Base-by-base conservation (phyloP, 1,140 invertebrate genomes). In the Ridgeia piscesae region DNA sequence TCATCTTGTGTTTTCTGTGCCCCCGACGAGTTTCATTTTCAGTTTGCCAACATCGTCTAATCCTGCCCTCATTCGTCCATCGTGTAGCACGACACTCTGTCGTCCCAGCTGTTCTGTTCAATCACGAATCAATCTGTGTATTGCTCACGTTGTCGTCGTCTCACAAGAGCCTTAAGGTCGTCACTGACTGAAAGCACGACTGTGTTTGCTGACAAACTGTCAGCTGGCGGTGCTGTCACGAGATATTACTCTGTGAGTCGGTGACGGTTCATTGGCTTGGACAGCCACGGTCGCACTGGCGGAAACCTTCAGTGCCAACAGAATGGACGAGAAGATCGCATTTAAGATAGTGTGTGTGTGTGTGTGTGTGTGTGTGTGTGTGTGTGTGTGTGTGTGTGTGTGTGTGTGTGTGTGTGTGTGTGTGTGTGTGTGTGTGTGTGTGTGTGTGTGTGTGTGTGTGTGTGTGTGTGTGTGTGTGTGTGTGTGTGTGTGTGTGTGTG, bases 301-400 rank as follows among this genome's bases (percentile, higher is more conserved):
- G 58, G 11, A 9, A 77, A 77, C 17, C 11, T 21, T 2, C 58
- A 31, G 11, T 77, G 58, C 27, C 58, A 77, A 21, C 58, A 77
- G 58, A 77, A 77, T 77, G 58, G n/a, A 77, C 58, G 58, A 77
- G 11, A 77, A 77, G 58, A 0, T 77, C 58, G 27, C 27, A 77
- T 77, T 21, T 77, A 77, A 0, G 58, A 77, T 77, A 31, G 4
- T 77, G 58, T 77, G 58, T 77, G 58, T 77, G 58, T 77, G 58
- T 77, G 58, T 77, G 58, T 77, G 58, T 77, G 58, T 77, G 58
- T 77, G 58, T 77, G 58, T 77, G 58, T 77, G 58, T 77, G 58
- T 77, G 58, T 77, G 58, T 77, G 58, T 77, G 58, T 8, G 58
- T 77, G 58, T 77, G 58, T 77, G 58, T 77, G 58, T 31, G 58